Evolutionary conservation across 2,113 vertebrate species (phyloP), one percentile per base, ranked within the genome.

Genomic region (Eulacestoma nigropectus): DNA sequence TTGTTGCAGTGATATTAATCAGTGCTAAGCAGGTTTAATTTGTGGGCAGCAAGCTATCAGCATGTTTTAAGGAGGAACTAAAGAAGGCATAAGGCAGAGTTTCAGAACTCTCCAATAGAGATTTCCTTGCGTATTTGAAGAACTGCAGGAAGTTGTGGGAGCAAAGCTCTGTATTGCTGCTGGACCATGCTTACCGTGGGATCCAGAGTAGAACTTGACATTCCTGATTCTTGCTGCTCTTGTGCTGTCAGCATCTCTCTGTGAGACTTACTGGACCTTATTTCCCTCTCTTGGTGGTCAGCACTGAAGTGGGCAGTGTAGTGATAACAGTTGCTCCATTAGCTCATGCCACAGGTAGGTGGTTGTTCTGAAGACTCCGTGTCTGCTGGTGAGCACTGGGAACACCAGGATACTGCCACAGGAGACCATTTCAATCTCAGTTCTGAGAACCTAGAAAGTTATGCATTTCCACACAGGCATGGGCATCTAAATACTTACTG

Each of bases 151-250:
- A 60, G 13, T 1, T 88, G 23, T 64, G 22, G 27, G 53, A 75
- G 37, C 42, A 55, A 55, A 56, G 10, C 19, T 68, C 9, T 63
- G 2, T 78, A 2, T 29, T 72, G 27, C 23, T 75, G 26, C 65
- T 90, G 46, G 11, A 44, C 33, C 2, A 3, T 56, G 13, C 6
- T 68, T 60, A 14, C 21, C 1, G 0, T 44, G 15, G 13, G n/a
- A 47, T 67, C 26, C 67, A 30, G 18, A 23, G 4, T 20, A 52
- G 67, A 59, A 27, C 21, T 12, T 83, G 32, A 25, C 14, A 7
- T 79, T 73, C 52, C 33, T 39, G 39, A 64, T 14, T 49, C 57
- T 46, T 73, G 63, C 18, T 67, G 2, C 16, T 69, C 33, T 65
- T 59, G 39, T 59, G 33, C 52, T 88, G 30, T 59, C 14, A 78